Percentiles rank a stretch among this genome's conserved stretches.
Evolutionary conservation across 2,113 vertebrate genomes (phyloP).

Genomic region (Oncorhynchus clarkii): DNA sequence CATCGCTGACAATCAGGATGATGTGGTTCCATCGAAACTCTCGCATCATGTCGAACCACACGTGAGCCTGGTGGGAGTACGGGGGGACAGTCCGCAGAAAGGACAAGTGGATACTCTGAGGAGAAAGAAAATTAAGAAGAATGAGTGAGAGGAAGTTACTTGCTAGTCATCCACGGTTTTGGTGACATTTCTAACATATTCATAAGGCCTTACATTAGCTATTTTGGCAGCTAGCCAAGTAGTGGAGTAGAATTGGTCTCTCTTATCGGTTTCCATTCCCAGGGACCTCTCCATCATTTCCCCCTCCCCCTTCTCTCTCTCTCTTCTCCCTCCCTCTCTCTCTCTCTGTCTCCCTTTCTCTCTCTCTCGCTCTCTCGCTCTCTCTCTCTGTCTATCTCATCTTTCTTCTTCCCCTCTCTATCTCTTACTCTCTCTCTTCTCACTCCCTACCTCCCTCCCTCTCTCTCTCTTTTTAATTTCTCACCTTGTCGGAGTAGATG

Average conservation of each 20-base stretch:
- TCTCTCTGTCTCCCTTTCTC: too few species aligned
- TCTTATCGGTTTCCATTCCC: not conserved
- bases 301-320: too few species aligned
- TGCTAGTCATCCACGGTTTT: not conserved
- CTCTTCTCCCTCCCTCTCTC: too few species aligned
- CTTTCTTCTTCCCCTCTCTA: not conserved
- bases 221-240: not conserved
- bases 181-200: not conserved
- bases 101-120: constrained; percentile 96
- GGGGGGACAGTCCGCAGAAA: constrained; percentile 96
- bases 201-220: not conserved
- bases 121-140: not conserved
- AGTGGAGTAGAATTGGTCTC: not conserved
- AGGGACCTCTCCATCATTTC: not conserved
- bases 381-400: too few species aligned
- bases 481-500: constrained; percentile 99
- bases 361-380: too few species aligned
- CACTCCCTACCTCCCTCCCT: not conserved
- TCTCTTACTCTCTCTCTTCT: too few species aligned
- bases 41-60: constrained; percentile 99
- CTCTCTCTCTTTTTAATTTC: not conserved
- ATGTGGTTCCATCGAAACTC: constrained; percentile 98
- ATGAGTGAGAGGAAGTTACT: not conserved
- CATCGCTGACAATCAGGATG: constrained; percentile 95
- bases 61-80: constrained; percentile 96